Evolutionary conservation across 2,113 vertebrate genomes (phyloP).

Genomic region (Xyliphius kryptos): DNA sequence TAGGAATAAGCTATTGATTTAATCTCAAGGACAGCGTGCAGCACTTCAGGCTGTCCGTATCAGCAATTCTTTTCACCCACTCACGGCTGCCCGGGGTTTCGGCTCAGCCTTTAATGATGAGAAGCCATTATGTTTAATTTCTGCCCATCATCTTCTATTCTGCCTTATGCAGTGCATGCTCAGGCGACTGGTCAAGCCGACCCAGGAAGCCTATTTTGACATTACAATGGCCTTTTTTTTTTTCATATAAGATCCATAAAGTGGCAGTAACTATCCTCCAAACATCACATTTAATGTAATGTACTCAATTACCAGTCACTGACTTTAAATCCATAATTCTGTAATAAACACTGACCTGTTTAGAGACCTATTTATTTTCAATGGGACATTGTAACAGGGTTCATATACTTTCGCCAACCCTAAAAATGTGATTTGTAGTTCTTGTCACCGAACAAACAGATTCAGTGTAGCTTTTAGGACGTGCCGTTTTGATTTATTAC

Average conservation of each 20-base stretch:
- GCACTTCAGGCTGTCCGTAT: conserved; percentile 10
- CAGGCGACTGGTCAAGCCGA: not conserved
- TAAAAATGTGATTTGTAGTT: no score
- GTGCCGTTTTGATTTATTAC: no score
- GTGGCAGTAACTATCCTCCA: no score
- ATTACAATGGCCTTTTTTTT: not conserved
- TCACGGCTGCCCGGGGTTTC: not conserved
- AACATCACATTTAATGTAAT: no score
- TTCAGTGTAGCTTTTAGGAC: no score
- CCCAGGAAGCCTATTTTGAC: not conserved
- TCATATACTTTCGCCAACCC: no score
- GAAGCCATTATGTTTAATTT: conserved; percentile 11
- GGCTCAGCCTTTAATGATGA: not conserved
- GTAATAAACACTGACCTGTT: no score
- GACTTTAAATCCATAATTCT: no score
- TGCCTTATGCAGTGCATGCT: not conserved
- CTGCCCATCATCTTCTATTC: not conserved
- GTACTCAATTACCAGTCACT: no score
- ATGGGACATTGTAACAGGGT: no score
- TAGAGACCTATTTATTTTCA: no score
- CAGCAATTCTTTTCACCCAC: conserved; percentile 1
- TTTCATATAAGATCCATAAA: not conserved
- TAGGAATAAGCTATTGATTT: conserved; percentile 18
- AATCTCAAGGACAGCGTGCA: conserved; percentile 2
- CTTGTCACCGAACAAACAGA: no score